These are phyloP conservation scores for Mesocentrotus franciscanus DNA, from an alignment of 53 echinoderm and acorn worm genomes.

Conservation along the genomic window DNA sequence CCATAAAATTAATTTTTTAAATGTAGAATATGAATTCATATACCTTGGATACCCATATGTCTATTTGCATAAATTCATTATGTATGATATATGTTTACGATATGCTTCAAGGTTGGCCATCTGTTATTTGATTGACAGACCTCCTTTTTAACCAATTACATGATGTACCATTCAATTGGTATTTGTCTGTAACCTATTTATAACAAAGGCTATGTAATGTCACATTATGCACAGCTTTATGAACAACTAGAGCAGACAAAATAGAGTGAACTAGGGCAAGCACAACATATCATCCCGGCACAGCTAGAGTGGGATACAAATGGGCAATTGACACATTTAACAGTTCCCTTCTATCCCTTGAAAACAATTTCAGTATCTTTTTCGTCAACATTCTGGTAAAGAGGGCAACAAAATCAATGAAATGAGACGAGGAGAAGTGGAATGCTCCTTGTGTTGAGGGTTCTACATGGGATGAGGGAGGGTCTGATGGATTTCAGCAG, in stretches of 20 bases:
- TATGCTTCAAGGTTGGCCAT: constrained; percentile 11
- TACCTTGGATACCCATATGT: not conserved
- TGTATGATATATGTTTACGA: not conserved
- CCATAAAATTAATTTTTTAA: not conserved
- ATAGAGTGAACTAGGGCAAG: constrained; percentile 53
- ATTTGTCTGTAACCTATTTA: constrained; percentile 64
- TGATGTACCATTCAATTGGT: constrained; percentile 31
- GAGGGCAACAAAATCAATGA: constrained; percentile 56
- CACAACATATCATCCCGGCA: constrained; percentile 62
- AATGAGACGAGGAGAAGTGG: constrained; percentile 22
- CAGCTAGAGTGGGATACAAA: constrained; percentile 58
- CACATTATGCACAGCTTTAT: constrained; percentile 46
- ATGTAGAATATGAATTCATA: not conserved
- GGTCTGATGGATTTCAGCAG: constrained; percentile 8
- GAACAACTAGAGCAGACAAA: constrained; percentile 67
- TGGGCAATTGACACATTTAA: constrained; percentile 69
- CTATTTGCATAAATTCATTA: not conserved
- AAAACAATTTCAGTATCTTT: constrained; percentile 56
- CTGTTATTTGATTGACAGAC: constrained; percentile 50
- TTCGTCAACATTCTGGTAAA: constrained; percentile 47
- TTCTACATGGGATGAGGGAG: constrained; percentile 23
- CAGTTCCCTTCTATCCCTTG: constrained; percentile 20
- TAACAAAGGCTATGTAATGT: constrained; percentile 56
- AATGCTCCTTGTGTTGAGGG: not conserved
- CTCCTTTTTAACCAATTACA: constrained; percentile 43